Base-by-base conservation (phyloP, 2,888 invertebrate species). In the Anorthoa munda region DNA sequence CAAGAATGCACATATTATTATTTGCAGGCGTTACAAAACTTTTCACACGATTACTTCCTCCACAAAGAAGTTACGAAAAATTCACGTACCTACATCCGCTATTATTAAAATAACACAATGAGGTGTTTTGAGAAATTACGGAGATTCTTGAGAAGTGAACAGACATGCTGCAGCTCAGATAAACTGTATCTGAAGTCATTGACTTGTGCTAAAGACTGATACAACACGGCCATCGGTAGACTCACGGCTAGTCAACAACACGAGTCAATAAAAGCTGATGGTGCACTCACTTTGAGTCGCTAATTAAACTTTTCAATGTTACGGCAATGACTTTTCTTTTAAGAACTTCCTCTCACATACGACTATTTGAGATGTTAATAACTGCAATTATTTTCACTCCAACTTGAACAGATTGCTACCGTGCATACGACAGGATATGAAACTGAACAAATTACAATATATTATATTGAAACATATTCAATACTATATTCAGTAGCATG, bases 11-110 rank as follows among this genome's bases (percentile, higher is more conserved):
- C 86, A 89, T 84, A 79, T 84, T 84, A 79, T 84, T 86, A 86
- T 86, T 82, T 83, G 76, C 73, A 66, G 77, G 64, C 87, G 85
- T 89, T 90, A 90, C 89, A 89, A 88, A 88, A 87, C 89, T 89
- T 87, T 95, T 95, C 95, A 92, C 95, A 95, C 94, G 91, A 94
- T 94, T 93, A 95, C 94, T 94, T 95, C 94, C 94, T 93, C 88
- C 89, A 93, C 94, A 95, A 95, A 93, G 94, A 93, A 92, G 92
- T 95, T 94, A 95, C 94, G 93, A 95, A 94, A 92, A 94, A 92
- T 90, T 92, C 92, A 90, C 89, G 90, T 89, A 93, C 89, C 90
- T 89, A 93, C 93, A 94, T 95, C 93, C 95, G 95, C 91, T 91
- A 92, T 92, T 92, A 91, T 93, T 92, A 87, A 76, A 87, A 89